Percentiles rank a stretch among this genome's conserved stretches.
Evolutionary conservation across 2,888 invertebrate genomes (phyloP).

Genomic region (Diplazon laetatorius): DNA sequence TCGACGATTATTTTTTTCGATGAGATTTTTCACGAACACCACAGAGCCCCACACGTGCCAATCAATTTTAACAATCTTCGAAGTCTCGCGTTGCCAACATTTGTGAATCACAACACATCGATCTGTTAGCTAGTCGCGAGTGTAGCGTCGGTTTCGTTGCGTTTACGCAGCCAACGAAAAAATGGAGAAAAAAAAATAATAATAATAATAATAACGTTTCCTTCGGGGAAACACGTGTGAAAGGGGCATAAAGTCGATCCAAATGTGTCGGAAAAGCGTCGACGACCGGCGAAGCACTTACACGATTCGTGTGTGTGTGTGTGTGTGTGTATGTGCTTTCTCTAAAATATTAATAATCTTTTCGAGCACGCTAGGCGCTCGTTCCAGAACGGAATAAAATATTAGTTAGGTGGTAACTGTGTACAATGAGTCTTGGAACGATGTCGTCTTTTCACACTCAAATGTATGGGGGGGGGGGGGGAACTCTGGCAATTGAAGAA

Average conservation of each 20-base stretch:
- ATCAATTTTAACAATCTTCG: slow-evolving; percentile 33
- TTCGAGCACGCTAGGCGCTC: slow-evolving; percentile 51
- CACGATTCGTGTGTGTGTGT: background rate
- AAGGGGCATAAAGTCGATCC: slow-evolving; percentile 35
- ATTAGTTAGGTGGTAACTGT: background rate
- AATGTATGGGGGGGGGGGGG: slow-evolving; percentile 26
- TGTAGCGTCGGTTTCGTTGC: slow-evolving; percentile 19
- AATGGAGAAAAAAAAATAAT: too few species aligned
- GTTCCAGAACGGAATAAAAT: slow-evolving; percentile 42
- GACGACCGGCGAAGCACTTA: slow-evolving; percentile 22
- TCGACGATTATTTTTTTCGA: background rate
- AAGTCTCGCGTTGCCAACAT: background rate
- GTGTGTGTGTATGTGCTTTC: too few species aligned
- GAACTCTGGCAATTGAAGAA: too few species aligned
- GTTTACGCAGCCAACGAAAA: slow-evolving; percentile 38
- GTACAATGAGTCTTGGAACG: background rate
- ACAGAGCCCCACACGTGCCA: background rate
- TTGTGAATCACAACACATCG: slow-evolving; percentile 24
- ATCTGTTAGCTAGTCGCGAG: too few species aligned
- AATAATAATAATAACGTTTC: too few species aligned
- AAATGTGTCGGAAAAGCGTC: slow-evolving; percentile 24
- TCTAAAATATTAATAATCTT: slow-evolving; percentile 46
- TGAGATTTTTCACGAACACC: slow-evolving; percentile 11
- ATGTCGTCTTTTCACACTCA: slow-evolving; percentile 1
- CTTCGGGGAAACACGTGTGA: slow-evolving; percentile 31